Evolutionary conservation across 2,888 invertebrate species (phyloP).

Genomic region (Carterocephalus palaemon): DNA sequence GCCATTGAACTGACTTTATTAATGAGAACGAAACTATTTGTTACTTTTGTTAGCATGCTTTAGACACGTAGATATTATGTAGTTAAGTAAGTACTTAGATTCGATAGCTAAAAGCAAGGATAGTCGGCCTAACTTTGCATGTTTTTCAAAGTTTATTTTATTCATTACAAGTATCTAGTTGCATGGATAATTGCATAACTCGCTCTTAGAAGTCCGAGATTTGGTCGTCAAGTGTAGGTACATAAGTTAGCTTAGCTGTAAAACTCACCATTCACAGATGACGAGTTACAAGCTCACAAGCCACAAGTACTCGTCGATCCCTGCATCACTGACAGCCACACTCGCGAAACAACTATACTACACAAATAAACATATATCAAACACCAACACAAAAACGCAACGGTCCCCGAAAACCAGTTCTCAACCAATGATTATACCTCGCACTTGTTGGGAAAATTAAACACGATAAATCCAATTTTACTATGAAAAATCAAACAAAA

Average conservation of each 20-base stretch:
- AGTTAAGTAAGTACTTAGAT: too few relatives aligned
- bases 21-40: too few relatives aligned
- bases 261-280: slow-evolving; percentile 34
- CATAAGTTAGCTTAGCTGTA: slow-evolving; percentile 25
- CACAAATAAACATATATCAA: slow-evolving; percentile 51
- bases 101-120: slow-evolving; percentile 12
- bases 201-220: slow-evolving; percentile 6
- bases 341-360: slow-evolving; percentile 55
- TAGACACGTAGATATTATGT: background rate
- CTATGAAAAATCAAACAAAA: slow-evolving; percentile 55
- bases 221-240: slow-evolving; percentile 27
- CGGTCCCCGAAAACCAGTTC: slow-evolving; percentile 67
- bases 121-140: slow-evolving; percentile 1
- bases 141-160: slow-evolving; percentile 11
- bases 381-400: slow-evolving; percentile 61
- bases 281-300: slow-evolving; percentile 22
- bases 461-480: slow-evolving; percentile 47
- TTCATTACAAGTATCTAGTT: slow-evolving; percentile 6
- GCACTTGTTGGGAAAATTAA: slow-evolving; percentile 69
- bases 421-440: slow-evolving; percentile 47
- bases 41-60: too few relatives aligned
- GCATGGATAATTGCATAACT: slow-evolving; percentile 33
- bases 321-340: slow-evolving; percentile 58
- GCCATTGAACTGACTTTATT: too few relatives aligned
- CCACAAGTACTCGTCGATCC: slow-evolving; percentile 34